Conservation (phyloP, 2,888 invertebrate species). For the Drosophila yooni region DNA sequence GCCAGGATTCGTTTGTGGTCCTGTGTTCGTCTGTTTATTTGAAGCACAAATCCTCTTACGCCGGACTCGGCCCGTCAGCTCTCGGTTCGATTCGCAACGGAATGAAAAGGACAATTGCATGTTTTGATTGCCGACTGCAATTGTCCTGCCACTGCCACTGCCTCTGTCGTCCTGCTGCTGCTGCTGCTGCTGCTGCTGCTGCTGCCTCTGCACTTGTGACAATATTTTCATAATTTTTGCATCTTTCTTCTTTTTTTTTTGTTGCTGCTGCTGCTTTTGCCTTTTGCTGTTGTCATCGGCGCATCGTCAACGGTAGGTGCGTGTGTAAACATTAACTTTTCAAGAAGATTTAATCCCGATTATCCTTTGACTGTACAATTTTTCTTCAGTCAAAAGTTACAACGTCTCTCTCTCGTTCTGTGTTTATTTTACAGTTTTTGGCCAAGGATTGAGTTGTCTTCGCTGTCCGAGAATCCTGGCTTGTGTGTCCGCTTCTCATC, state of each 20-base stretch:
- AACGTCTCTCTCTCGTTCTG: slow-evolving; percentile 19
- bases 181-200: slow-evolving; percentile 21
- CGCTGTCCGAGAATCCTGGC: slow-evolving; percentile 26
- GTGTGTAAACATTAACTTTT: slow-evolving; percentile 85
- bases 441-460: slow-evolving; percentile 53
- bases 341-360: slow-evolving; percentile 85
- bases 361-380: slow-evolving; percentile 84
- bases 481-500: slow-evolving; percentile 5
- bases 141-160: slow-evolving; percentile 66
- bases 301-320: slow-evolving; percentile 82
- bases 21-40: slow-evolving; percentile 74
- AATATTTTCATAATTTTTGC: slow-evolving; percentile 84
- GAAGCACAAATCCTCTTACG: slow-evolving; percentile 79
- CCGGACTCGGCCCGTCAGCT: slow-evolving; percentile 54
- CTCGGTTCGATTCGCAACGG: slow-evolving; percentile 69
- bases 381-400: slow-evolving; percentile 69
- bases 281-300: slow-evolving; percentile 51
- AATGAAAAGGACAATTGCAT: slow-evolving; percentile 76
- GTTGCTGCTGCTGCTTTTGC: slow-evolving; percentile 25
- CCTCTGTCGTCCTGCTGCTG: slow-evolving; percentile 20
- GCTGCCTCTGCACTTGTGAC: slow-evolving; percentile 81
- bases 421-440: slow-evolving; percentile 66
- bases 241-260: slow-evolving; percentile 64
- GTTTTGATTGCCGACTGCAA: slow-evolving; percentile 81
- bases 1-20: slow-evolving; percentile 22